Evolutionary conservation across 2,113 vertebrate genomes (phyloP), one percentile per base, ranked within the genome.

Genomic region (Abramis brama): DNA sequence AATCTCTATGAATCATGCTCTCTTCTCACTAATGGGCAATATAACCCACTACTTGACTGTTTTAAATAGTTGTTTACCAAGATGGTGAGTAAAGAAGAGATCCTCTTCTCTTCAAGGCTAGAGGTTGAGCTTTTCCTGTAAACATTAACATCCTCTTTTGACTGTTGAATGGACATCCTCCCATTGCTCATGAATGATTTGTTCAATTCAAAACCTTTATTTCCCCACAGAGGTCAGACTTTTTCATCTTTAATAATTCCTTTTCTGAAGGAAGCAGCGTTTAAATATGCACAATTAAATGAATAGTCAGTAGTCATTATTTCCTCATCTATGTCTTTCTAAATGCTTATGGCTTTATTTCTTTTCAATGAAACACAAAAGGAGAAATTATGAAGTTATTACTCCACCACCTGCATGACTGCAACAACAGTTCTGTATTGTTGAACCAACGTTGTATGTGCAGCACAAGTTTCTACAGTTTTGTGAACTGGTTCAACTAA

Each of bases 11-110:
- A 68, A 82, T 82, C 68, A 81, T 86, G 52, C 17, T 50, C 66
- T 81, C 39, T 59, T 60, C 12, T 60, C 64, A 81, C 43, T 86
- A 75, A 80, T 86, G 77, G 52, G 39, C 77, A 33, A 30, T 70
- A 73, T 25, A 74, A 81, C 81, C 47, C n/a, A 81, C 70, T 47
- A n/a, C 39, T 86, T 86, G 55, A 43, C 62, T 23, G 27, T 79
- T 79, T 70, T 71, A 70, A 64, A 45, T 86, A 83, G 82, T 82
- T 47, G 50, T 59, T 80, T 52, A 73, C 39, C 66, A 79, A 33
- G 30, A 70, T 39, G 21, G 45, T 52, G 74, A 71, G 55, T 79
- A 75, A 79, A 70, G 81, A 57, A 19, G n/a, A 55, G 47, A 89
- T 43, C 73, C 21, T 43, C 15, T 70, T 62, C 79, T 59, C 45